These are phyloP conservation scores for Pyrgus malvae DNA, from an alignment of 2,888 invertebrate genomes.

Conservation along the genomic window DNA sequence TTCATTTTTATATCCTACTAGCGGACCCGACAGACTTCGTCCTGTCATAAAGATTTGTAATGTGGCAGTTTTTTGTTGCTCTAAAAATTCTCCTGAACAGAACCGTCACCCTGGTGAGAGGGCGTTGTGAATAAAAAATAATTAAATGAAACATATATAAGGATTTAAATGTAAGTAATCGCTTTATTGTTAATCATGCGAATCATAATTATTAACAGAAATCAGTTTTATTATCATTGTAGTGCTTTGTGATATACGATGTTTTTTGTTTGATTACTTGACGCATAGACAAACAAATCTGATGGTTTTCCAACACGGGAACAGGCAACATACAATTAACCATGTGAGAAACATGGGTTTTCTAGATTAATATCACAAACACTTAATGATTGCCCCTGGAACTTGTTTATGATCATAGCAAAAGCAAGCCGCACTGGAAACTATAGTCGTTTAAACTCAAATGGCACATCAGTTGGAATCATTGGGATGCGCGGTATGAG, in stretches of 20 bases:
- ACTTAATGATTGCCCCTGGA: slow-evolving; percentile 1
- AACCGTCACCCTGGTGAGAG: slow-evolving; percentile 40
- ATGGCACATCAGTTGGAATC: slow-evolving; percentile 34
- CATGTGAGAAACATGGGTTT: slow-evolving; percentile 2
- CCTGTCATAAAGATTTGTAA: slow-evolving; percentile 37
- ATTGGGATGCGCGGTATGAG: slow-evolving; percentile 36
- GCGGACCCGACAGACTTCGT: slow-evolving; percentile 27
- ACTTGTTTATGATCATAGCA: slow-evolving; percentile 33
- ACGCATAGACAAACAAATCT: neutral
- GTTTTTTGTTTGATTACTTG: slow-evolving; percentile 1
- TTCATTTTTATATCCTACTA: neutral
- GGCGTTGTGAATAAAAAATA: slow-evolving; percentile 39
- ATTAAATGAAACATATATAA: slow-evolving; percentile 40
- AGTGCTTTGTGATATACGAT: neutral
- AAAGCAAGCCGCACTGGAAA: slow-evolving; percentile 34
- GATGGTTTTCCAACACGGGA: slow-evolving; percentile 3
- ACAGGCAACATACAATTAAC: slow-evolving; percentile 5
- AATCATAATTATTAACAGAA: neutral
- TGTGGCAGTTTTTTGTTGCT: slow-evolving; percentile 36
- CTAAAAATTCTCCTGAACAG: slow-evolving; percentile 39
- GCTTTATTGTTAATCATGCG: no score
- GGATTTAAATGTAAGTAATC: slow-evolving; percentile 39
- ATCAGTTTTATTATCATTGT: neutral
- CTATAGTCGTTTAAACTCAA: slow-evolving; percentile 32
- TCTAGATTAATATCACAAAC: slow-evolving; percentile 3